Conservation (phyloP, 2,113 vertebrate genomes). For the Edolisoma coerulescens region DNA sequence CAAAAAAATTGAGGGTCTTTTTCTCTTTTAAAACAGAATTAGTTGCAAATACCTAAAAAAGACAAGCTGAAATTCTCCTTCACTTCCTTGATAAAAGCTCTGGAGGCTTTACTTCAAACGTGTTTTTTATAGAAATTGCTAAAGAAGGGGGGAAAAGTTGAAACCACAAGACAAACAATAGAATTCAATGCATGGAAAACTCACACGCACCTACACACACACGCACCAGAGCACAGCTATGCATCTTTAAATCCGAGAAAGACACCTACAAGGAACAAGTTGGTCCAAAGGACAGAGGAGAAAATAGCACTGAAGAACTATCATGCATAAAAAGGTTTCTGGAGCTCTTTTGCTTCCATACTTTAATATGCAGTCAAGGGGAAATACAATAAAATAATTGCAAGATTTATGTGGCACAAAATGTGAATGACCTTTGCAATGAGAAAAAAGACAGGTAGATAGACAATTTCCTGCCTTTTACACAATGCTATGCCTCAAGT, state of each 20-base stretch:
- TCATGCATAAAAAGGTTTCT: neutral
- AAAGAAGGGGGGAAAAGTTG: neutral
- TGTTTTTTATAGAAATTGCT: neutral
- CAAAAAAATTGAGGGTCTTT: neutral
- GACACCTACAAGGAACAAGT: neutral
- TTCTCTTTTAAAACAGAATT: neutral
- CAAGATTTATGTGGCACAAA: neutral
- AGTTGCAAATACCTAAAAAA: neutral
- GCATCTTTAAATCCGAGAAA: neutral
- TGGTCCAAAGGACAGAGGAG: neutral
- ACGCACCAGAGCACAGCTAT: neutral
- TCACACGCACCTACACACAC: neutral
- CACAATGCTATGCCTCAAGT: neutral
- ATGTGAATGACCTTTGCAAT: neutral
- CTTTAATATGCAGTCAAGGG: neutral
- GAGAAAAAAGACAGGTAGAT: neutral
- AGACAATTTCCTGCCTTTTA: neutral
- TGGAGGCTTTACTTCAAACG: neutral
- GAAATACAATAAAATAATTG: neutral
- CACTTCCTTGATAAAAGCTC: neutral
- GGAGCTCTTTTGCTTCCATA: neutral
- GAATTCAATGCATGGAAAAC: neutral
- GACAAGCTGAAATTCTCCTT: neutral
- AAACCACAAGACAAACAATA: neutral
- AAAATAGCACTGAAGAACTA: neutral